Evolutionary conservation across 2,113 vertebrate species (phyloP).

Genomic region (Mirounga angustirostris): DNA sequence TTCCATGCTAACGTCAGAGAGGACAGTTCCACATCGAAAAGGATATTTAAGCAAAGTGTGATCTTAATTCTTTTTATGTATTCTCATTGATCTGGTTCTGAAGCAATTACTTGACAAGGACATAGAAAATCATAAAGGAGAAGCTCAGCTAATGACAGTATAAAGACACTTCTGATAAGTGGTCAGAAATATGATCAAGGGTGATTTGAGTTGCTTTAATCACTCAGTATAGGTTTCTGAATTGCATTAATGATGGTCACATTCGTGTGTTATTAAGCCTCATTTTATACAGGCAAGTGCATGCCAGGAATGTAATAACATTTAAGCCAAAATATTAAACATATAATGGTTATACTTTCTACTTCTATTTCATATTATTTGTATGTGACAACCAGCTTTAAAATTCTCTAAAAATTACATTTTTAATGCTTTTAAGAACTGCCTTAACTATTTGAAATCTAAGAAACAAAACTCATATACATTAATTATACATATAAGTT

Average conservation of each 20-base stretch:
- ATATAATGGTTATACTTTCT: neutral
- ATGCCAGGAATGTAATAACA: constrained; percentile 27
- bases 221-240: constrained; percentile 44
- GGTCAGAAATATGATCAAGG: constrained; percentile 78
- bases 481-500: neutral
- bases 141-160: constrained; percentile 64
- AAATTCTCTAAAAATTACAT: neutral
- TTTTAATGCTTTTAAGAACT: neutral
- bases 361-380: neutral
- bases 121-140: constrained; percentile 72
- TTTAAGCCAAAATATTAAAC: constrained; percentile 25
- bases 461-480: neutral
- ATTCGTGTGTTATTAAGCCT: constrained; percentile 55
- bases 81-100: constrained; percentile 78
- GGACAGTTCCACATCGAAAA: constrained; percentile 51
- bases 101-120: constrained; percentile 78
- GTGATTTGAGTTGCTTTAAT: constrained; percentile 59
- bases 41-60: constrained; percentile 66
- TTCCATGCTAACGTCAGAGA: constrained; percentile 61
- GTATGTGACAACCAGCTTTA: neutral
- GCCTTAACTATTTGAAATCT: neutral
- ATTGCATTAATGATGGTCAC: constrained; percentile 52
- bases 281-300: constrained; percentile 49
- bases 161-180: constrained; percentile 73
- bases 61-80: constrained; percentile 79